Evolutionary conservation across 2,797 vertebrate genomes (phyloP).

Genomic region (Cossypha heuglini): DNA sequence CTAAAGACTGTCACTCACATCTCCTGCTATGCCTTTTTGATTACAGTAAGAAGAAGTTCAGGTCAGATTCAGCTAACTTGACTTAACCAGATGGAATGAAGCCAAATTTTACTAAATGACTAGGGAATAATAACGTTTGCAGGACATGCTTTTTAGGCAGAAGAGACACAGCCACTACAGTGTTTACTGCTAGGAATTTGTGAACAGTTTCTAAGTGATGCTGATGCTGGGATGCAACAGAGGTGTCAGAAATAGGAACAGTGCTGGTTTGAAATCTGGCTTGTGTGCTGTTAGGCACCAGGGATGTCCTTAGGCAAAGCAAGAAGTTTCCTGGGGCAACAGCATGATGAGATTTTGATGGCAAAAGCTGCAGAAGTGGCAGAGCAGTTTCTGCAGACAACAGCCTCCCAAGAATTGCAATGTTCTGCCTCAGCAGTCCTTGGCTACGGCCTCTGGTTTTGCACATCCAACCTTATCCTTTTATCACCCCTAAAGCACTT

Average conservation of each 20-base stretch:
- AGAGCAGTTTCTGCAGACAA: background rate
- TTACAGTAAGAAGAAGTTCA: background rate
- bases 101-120: background rate
- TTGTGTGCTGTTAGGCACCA: background rate
- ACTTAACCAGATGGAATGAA: background rate
- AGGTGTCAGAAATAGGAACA: background rate
- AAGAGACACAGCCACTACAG: background rate
- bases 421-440: background rate
- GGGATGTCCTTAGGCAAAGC: constrained; percentile 15
- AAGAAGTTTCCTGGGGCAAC: constrained; percentile 21
- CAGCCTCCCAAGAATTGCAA: background rate
- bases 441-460: background rate
- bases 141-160: background rate
- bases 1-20: background rate
- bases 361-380: background rate
- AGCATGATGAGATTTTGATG: background rate
- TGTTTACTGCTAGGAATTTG: background rate
- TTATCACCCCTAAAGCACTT: background rate
- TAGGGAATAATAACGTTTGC: background rate
- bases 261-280: background rate
- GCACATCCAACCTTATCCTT: background rate
- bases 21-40: background rate
- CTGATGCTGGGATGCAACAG: background rate
- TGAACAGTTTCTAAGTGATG: background rate
- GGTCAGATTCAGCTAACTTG: background rate